Evolutionary conservation across 1,140 invertebrate genomes (phyloP).

Genomic region (Leptinotarsa texana): DNA sequence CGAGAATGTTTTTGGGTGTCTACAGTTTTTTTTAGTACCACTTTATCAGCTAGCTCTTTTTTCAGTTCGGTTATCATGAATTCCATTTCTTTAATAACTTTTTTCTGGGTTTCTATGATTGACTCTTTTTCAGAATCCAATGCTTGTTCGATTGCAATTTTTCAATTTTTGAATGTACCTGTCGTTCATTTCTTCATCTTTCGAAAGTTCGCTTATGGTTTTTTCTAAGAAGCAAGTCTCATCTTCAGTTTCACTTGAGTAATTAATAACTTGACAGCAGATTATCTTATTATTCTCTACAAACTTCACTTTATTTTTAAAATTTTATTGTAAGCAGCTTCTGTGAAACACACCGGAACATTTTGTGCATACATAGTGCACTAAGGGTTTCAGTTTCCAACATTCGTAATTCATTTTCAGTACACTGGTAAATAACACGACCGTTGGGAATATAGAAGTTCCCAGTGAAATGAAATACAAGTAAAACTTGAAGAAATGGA

Average conservation of each 20-base stretch:
- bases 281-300: background rate
- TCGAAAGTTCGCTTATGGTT: background rate
- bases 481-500: too few species aligned
- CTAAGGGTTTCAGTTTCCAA: background rate
- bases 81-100: slow-evolving; percentile 13
- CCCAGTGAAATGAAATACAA: too few species aligned
- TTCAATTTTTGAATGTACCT: slow-evolving; percentile 2
- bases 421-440: background rate
- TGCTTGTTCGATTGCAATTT: background rate
- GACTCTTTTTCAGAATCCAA: background rate
- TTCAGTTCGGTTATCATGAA: background rate
- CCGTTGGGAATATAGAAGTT: too few species aligned
- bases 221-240: background rate
- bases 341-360: background rate
- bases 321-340: background rate
- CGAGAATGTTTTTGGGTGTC: slow-evolving; percentile 7
- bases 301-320: slow-evolving; percentile 9
- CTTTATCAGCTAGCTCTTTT: slow-evolving; percentile 12
- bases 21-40: slow-evolving; percentile 3
- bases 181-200: background rate
- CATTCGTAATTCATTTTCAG: background rate
- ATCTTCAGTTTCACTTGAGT: slow-evolving; percentile 3
- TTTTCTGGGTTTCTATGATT: background rate
- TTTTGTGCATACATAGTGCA: too few species aligned
- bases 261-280: background rate